Evolutionary conservation across 2,797 vertebrate species (phyloP), one percentile per base, ranked within the genome.

Genomic region (Neosalanx taihuensis): DNA sequence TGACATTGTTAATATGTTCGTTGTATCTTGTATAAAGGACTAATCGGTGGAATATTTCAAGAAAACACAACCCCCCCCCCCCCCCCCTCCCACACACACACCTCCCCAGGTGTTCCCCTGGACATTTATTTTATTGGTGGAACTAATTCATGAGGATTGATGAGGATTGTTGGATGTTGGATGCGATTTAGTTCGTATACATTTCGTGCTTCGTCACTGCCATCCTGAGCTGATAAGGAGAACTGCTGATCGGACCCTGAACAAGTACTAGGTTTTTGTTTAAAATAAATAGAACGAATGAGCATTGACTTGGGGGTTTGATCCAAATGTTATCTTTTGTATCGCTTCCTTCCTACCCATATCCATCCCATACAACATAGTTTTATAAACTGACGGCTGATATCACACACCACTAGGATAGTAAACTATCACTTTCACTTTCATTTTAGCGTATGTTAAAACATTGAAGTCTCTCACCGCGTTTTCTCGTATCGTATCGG

Each of bases 211-310:
- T 37, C 79, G 4, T 49, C 76, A 74, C 77, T 78, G 75, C 81
- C 85, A 81, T 29, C 87, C 68, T 51, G 79, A 77, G 87, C 41
- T 69, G 6, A 37, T 53, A 53, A 58, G 4, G 7, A 63, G 60
- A 59, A 37, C n/a, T 33, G 20, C 18, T 56, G 51, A 56, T n/a
- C 51, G 17, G 51, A 56, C 41, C 12, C 41, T 3, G 7, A 46
- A 46, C 41, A 13, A 46, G 41, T 12, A 41, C 51, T n/a, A 56
- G 6, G 51, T 53, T 53, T 53, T 6, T 15, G 18, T 2, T 5
- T 56, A 3, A 46, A 46, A 46, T 46, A 12, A 46, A 46, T 46
- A 46, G 3, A 46, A n/a, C 51, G 3, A 56, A 56, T 17, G 4
- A 56, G 18, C 18, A 56, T 56, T 56, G 17, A 56, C 51, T 46